Base-by-base conservation (phyloP, 2,888 invertebrate species). In the Cataglyphis altisquamis region DNA sequence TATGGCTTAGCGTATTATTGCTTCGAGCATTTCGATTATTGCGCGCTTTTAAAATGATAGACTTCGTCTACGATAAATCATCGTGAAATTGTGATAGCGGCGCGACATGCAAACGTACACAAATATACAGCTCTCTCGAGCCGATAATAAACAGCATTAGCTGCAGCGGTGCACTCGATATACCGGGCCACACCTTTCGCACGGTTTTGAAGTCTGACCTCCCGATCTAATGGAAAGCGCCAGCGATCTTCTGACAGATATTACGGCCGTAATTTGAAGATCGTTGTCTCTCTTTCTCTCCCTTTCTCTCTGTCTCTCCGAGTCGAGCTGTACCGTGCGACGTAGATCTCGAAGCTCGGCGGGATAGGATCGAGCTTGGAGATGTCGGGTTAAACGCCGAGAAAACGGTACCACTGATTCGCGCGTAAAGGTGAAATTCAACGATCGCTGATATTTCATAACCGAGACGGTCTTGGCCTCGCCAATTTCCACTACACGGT, bases 161-260 rank as follows among this genome's bases (percentile, higher is more conserved):
- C 72, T 48, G 41, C 15, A 32, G 25, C 62, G 68, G 74, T 36
- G 84, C 62, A 52, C 68, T 63, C 64, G 62, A 41, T 82, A 73
- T 63, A 39, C 57, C 67, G 63, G 84, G 90, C 91, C 91, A 90
- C 91, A 91, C 91, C 91, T 91, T 91, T 91, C 91, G 91, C 91
- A 91, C 91, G 91, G 90, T 88, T 88, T 87, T 86, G 64, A 82
- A 82, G 78, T 68, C 85, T 85, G 84, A 85, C 84, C 85, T 60
- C 64, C 64, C 74, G 77, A 83, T 82, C 75, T 66, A 70, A 75
- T 52, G 70, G 75, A 67, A 72, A 74, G 64, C 45, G 55, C 64
- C 57, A 64, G 57, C 39, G 82, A 48, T 82, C 15, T 15, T 83
- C 64, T 39, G 52, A 60, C 52, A 82, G 82, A 84, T 84, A 60